phyloP scores from a whole-genome alignment of 1,140 invertebrate species.

The Psilanteris sp. region DNA sequence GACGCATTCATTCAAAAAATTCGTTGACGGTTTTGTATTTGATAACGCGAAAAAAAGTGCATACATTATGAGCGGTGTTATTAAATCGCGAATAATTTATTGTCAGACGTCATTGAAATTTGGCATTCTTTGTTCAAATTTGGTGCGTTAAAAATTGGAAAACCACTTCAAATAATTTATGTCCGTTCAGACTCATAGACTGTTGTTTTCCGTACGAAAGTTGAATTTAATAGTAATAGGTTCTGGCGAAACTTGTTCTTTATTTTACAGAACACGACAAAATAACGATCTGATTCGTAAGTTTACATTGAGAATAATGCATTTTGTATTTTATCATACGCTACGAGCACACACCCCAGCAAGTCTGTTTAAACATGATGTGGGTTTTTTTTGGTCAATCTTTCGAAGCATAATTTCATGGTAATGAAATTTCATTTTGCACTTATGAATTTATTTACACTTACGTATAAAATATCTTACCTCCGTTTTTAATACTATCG shows the following conservation, averaged over 20 bases:
- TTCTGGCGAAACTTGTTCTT: constrained; percentile 20
- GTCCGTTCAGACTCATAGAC: constrained; percentile 9
- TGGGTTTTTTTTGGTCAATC: no score
- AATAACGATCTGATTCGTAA: constrained; percentile 8
- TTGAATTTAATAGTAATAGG: constrained; percentile 22
- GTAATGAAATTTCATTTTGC: no score
- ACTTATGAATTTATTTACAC: no score
- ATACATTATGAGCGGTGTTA: background rate
- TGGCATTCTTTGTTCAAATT: background rate
- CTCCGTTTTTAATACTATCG: no score
- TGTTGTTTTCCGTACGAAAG: constrained; percentile 20
- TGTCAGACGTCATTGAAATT: background rate
- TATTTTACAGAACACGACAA: constrained; percentile 3
- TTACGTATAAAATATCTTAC: no score
- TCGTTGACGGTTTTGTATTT: constrained; percentile 2
- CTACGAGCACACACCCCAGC: no score
- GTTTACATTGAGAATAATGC: background rate
- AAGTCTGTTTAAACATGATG: no score
- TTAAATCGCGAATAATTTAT: background rate
- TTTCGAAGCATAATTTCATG: no score
- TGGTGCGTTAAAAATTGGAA: background rate
- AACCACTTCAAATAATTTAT: constrained; percentile 25
- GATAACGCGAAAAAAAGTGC: constrained; percentile 11
- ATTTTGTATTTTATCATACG: background rate
- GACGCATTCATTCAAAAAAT: constrained; percentile 20